Base-by-base conservation (phyloP, 2,888 invertebrate genomes). In the Iselma pallidipennis region DNA sequence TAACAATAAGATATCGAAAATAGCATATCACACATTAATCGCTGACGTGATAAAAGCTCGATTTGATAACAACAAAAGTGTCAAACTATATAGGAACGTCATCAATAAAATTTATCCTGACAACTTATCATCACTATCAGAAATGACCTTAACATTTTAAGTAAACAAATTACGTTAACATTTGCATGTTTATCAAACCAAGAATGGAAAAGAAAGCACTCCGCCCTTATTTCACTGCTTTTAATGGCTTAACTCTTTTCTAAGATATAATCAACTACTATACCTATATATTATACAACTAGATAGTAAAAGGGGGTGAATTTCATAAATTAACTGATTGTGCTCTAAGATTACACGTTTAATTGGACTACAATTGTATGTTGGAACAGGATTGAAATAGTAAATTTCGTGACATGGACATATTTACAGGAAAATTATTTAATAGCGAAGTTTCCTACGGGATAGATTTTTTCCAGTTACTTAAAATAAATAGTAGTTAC, bases 141-240 rank as follows among this genome's bases (percentile, higher is more conserved):
- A 50, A 49, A 37, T 50, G 48, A 57, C 62, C 62, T 62, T 61
- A 55, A 53, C 61, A 57, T 58, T 62, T 37, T 50, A 25, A 26
- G 55, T 49, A 53, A 57, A 61, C 54, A 61, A 50, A 57, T 57
- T 58, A 51, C 51, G 42, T 10, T 50, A 37, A 49, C 58, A 58
- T 62, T 62, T 58, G 55, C 62, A 51, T 58, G 48, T 42, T 45
- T 37, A 55, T 19, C 23, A 12, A 19, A 31, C 19, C 3, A 37
- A 29, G 28, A 48, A 12, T 4, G 12, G 29, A 29, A 29, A 12
- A 10, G 33, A 14, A 33, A 4, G 14, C 9, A 37, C 37, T 2
- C 7, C 37, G 37, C 7, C 16, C 3, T 33, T 33, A 37, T 37
- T 37, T 37, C 2, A 14, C 14, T 7, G 7, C 5, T 37, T 1